These are phyloP conservation scores for Bilobella aurantiaca DNA, from an alignment of 1,140 invertebrate species.

Conservation along the genomic window DNA sequence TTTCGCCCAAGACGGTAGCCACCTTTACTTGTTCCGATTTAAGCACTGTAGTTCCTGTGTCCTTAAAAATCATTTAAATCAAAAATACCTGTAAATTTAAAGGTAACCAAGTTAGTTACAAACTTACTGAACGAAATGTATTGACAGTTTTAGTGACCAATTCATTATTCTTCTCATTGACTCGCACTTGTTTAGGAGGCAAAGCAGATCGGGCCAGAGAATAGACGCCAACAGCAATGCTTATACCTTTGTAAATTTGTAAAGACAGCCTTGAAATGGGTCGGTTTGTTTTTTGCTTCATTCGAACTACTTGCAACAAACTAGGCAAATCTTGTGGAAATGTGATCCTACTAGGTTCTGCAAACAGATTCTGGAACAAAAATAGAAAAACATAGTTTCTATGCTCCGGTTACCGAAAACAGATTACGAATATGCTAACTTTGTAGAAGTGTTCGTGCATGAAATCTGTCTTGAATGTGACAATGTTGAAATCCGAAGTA, in stretches of 20 bases:
- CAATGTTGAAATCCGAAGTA: slow-evolving; percentile 1
- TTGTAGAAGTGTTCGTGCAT: slow-evolving; percentile 7
- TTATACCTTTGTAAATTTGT: not conserved
- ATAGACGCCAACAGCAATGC: not conserved
- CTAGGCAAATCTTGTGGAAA: slow-evolving; percentile 2
- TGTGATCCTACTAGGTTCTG: not conserved
- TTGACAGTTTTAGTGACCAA: not conserved
- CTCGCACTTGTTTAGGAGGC: not conserved
- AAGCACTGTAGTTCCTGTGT: slow-evolving; percentile 10
- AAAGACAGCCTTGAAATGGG: not conserved
- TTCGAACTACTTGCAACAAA: slow-evolving; percentile 7
- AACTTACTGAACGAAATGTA: slow-evolving; percentile 10
- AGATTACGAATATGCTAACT: slow-evolving; percentile 3
- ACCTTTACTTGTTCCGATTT: slow-evolving; percentile 16
- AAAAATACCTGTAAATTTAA: too few relatives aligned
- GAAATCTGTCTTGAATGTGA: slow-evolving; percentile 13
- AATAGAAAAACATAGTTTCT: not conserved
- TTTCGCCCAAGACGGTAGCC: not conserved
- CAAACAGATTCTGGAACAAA: not conserved
- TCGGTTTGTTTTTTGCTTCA: slow-evolving; percentile 6
- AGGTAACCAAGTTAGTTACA: not conserved
- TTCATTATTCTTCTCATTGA: slow-evolving; percentile 14
- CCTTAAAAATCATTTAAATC: too few relatives aligned
- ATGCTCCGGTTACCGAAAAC: not conserved
- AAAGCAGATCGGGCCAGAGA: not conserved